Base-by-base conservation (phyloP, 2,797 vertebrate genomes). In the Gouania willdenowi region DNA sequence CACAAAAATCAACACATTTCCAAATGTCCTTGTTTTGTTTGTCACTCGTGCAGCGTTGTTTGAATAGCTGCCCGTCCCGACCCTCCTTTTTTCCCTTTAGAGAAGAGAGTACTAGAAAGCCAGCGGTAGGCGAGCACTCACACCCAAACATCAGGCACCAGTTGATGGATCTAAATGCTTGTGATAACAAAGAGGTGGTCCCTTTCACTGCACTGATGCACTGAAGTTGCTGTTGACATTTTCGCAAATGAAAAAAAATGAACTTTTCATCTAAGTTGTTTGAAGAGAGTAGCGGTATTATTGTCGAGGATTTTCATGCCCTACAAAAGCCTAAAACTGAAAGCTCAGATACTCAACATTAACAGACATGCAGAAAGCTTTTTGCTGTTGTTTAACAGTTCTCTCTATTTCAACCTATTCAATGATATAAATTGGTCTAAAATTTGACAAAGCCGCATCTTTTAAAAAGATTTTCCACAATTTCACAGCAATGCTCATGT, bases 151-250 rank as follows among this genome's bases (percentile, higher is more conserved):
- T 16, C 41, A 57, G 62, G 39, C 31, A 43, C 25, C 23, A 19
- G 53, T 33, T 22, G 53, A 68, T 45, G 42, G 47, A 57, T 45
- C 14, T 15, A 50, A 52, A 47, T 53, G 12, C 61, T 40, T 37
- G 26, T 32, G 16, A 33, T 36, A 45, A 41, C 56, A 67, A 43
- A 41, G 24, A 50, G 23, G 25, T 25, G 35, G 21, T 2, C 33
- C 25, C 57, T 24, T 53, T 49, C 37, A 4, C 6, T 26, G 12
- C 33, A 16, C 39, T 16, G 17, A 14, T 7, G 13, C 29, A 26
- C 29, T 21, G 27, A 53, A 54, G 60, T 50, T 55, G 50, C 53
- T 63, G 3, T 83, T 77, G 78, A 78, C 70, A 78, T 76, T 71
- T 65, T 25, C 19, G 43, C 35, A 46, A 26, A 58, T 47, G 59